Evolutionary conservation across 2,113 vertebrate species (phyloP).

Genomic region (Serinus canaria): DNA sequence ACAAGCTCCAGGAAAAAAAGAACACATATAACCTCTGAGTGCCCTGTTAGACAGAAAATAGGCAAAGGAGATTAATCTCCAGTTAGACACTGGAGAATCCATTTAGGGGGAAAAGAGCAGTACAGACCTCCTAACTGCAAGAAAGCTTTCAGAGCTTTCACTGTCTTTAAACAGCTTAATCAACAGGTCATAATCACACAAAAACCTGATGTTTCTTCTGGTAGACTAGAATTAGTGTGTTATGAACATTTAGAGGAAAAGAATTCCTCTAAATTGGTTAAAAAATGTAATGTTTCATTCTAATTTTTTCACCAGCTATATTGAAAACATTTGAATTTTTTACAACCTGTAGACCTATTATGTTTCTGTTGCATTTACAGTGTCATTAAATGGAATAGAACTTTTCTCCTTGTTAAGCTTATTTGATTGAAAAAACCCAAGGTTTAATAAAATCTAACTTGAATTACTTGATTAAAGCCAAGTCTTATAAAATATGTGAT

Average conservation of each 20-base stretch:
- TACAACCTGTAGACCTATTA: not conserved
- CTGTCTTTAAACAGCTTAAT: not conserved
- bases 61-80: not conserved
- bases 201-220: not conserved
- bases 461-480: conserved; percentile 21
- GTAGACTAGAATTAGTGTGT: not conserved
- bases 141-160: not conserved
- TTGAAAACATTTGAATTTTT: not conserved
- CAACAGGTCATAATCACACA: not conserved
- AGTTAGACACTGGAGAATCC: not conserved
- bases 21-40: not conserved
- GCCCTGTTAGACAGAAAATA: not conserved
- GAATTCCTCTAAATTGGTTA: not conserved
- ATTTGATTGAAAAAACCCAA: not conserved
- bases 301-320: not conserved
- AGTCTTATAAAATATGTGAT: conserved; percentile 17
- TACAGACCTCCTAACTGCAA: not conserved
- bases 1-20: not conserved
- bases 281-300: not conserved
- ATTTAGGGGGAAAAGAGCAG: too few relatives aligned
- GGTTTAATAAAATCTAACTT: conserved; percentile 6
- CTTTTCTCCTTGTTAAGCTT: not conserved
- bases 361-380: not conserved
- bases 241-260: not conserved
- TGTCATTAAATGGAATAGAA: not conserved